These are phyloP conservation scores for Radopholus similis DNA, from an alignment of 1,140 invertebrate genomes.

Conservation along the genomic window DNA sequence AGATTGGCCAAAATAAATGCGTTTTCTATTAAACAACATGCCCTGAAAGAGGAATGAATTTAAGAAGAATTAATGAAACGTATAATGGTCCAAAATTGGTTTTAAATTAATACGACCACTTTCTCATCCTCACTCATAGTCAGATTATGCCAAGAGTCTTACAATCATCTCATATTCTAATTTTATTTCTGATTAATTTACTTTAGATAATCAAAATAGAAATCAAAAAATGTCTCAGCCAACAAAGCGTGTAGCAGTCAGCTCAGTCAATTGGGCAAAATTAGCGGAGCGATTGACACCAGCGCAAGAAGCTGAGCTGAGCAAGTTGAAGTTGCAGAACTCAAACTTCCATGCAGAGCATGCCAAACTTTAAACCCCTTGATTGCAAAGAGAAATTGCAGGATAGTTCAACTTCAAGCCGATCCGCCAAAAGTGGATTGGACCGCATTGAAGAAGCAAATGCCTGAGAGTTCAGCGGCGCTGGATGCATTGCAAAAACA, in stretches of 20 bases:
- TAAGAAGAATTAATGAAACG: too few relatives aligned
- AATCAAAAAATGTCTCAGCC: slow-evolving; percentile 42
- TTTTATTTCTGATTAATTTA: too few relatives aligned
- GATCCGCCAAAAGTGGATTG: slow-evolving; percentile 59
- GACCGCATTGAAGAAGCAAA: slow-evolving; percentile 55
- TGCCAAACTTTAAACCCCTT: slow-evolving; percentile 12
- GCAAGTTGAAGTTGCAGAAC: slow-evolving; percentile 51
- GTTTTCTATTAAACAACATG: too few relatives aligned
- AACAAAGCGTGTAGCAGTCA: slow-evolving; percentile 52
- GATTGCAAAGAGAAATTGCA: slow-evolving; percentile 22
- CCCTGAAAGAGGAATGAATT: too few relatives aligned
- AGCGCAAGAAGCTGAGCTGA: slow-evolving; percentile 46
- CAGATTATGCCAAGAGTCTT: too few relatives aligned
- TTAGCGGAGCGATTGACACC: slow-evolving; percentile 47
- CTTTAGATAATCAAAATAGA: too few relatives aligned
- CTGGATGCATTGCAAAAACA: slow-evolving; percentile 58
- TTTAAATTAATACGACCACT: too few relatives aligned
- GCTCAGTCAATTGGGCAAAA: slow-evolving; percentile 59
- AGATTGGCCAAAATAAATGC: too few relatives aligned
- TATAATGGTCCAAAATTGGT: too few relatives aligned
- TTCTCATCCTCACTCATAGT: too few relatives aligned
- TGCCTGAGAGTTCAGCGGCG: slow-evolving; percentile 50
- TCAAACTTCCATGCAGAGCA: slow-evolving; percentile 44
- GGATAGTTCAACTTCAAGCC: slow-evolving; percentile 48
- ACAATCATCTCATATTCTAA: too few relatives aligned